Conservation (phyloP, 2,888 invertebrate genomes). For the Andrena marginata region DNA sequence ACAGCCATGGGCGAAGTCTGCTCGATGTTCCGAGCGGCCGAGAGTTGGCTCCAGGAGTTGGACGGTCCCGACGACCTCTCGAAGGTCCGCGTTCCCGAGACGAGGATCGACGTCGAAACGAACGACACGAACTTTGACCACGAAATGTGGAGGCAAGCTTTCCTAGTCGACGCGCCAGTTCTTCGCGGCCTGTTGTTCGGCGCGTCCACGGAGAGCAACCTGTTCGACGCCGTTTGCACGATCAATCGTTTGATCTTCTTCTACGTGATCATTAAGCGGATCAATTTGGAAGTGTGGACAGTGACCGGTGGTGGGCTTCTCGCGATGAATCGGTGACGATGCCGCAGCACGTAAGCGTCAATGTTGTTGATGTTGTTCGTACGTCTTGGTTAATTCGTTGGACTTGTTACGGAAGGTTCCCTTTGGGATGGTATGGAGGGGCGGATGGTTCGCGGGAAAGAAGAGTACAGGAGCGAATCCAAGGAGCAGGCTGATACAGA, state of each 20-base stretch:
- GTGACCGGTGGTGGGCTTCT: conserved; percentile 67
- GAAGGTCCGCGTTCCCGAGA: conserved; percentile 7
- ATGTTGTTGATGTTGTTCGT: neutral
- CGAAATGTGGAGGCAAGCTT: conserved; percentile 41
- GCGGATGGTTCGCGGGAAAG: neutral
- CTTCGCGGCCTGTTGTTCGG: conserved; percentile 75
- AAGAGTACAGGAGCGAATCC: neutral
- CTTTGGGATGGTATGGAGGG: neutral
- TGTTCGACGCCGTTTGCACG: conserved; percentile 72
- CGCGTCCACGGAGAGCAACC: conserved; percentile 64
- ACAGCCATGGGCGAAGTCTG: conserved; percentile 54
- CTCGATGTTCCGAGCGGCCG: conserved; percentile 41
- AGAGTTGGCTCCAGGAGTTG: conserved; percentile 32
- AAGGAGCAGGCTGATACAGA: neutral
- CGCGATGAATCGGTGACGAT: conserved; percentile 25
- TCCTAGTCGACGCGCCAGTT: conserved; percentile 69
- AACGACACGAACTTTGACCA: conserved; percentile 33
- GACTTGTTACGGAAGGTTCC: neutral
- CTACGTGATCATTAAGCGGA: conserved; percentile 76
- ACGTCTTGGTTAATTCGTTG: neutral
- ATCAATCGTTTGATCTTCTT: conserved; percentile 77
- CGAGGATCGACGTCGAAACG: conserved; percentile 39
- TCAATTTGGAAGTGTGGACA: conserved; percentile 77
- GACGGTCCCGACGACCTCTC: conserved; percentile 8
- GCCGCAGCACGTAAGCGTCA: neutral